Percentiles rank a stretch among this genome's conserved stretches.
Evolutionary conservation across 1,140 invertebrate genomes (phyloP).

Genomic region (Caenorhabditis brenneri): DNA sequence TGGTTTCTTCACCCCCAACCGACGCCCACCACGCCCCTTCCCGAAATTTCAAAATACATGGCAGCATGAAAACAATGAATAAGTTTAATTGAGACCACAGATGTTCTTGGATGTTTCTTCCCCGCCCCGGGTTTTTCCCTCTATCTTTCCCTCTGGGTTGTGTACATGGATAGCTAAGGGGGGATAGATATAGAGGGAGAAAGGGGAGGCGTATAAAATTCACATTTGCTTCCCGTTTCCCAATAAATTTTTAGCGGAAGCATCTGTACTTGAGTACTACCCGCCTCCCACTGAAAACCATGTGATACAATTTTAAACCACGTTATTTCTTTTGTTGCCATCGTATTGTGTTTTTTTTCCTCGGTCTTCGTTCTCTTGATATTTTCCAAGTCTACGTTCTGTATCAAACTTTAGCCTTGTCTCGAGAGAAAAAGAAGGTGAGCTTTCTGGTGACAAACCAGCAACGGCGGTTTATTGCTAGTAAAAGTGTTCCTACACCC

Average conservation of each 20-base stretch:
- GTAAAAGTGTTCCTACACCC: slow-evolving; percentile 6
- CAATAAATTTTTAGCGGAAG: slow-evolving; percentile 42
- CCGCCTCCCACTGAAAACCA: background rate
- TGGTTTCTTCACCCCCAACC: background rate
- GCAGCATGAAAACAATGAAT: slow-evolving; percentile 39
- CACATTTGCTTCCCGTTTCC: slow-evolving; percentile 40
- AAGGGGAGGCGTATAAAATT: slow-evolving; percentile 32
- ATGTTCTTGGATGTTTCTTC: slow-evolving; percentile 40
- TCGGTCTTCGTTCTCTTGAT: background rate
- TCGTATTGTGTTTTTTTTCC: background rate
- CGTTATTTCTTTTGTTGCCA: slow-evolving; percentile 11
- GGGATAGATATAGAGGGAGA: background rate
- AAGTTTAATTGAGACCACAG: slow-evolving; percentile 43
- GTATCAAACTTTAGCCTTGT: background rate
- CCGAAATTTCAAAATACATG: background rate
- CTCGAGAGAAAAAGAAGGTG: background rate
- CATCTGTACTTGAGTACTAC: slow-evolving; percentile 42
- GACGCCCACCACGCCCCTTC: background rate
- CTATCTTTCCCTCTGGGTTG: background rate
- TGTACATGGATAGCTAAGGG: background rate
- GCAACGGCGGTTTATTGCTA: slow-evolving; percentile 24
- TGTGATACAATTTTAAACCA: slow-evolving; percentile 33
- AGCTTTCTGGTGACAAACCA: background rate
- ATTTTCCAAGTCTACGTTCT: background rate
- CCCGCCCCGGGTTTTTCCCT: background rate